Evolutionary conservation across 2,797 vertebrate genomes (phyloP).

Genomic region (Ispidina lecontei): DNA sequence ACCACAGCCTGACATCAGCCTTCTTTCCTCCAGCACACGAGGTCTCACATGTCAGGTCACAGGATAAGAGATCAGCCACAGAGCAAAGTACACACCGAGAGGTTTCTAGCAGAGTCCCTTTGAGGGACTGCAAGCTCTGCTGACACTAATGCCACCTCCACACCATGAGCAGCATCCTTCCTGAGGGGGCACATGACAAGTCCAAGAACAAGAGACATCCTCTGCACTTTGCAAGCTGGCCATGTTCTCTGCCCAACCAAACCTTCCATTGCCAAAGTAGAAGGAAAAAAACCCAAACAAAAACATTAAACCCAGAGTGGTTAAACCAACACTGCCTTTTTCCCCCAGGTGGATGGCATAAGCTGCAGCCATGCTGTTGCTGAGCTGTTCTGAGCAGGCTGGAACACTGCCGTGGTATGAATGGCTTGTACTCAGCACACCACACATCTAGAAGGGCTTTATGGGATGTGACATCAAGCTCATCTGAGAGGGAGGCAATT

Average conservation of each 20-base stretch:
- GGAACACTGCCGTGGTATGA: neutral
- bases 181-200: fast-evolving
- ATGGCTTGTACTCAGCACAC: neutral
- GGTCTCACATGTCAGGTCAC: neutral
- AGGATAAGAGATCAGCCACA: neutral
- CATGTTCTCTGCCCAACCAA: neutral
- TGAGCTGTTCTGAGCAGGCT: neutral
- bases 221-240: neutral
- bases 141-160: fast-evolving
- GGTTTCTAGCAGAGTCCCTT: neutral
- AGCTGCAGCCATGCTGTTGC: neutral
- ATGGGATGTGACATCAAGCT: neutral
- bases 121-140: neutral
- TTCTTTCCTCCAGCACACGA: neutral
- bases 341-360: neutral
- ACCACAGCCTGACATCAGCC: neutral
- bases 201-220: neutral
- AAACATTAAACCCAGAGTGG: neutral
- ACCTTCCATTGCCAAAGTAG: neutral
- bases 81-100: neutral
- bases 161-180: neutral
- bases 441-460: neutral
- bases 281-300: neutral
- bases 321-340: neutral
- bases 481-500: neutral